Evolutionary conservation across 2,888 invertebrate genomes (phyloP), one percentile per base, ranked within the genome.

Genomic region (Metalampra italica): DNA sequence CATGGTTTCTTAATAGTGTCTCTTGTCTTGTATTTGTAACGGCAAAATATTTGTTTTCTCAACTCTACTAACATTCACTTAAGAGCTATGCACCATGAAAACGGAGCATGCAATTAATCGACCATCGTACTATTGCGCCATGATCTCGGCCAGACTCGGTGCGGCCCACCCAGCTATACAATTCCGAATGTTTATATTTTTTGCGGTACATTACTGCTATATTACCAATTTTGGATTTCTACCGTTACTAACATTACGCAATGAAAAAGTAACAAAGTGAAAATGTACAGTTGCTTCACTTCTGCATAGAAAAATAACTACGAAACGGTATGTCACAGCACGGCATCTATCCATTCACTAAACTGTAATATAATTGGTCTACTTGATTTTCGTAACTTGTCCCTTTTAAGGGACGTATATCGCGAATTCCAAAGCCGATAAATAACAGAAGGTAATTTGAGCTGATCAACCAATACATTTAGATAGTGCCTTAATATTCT

Each of bases 51-150:
- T 65, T 65, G 58, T 70, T 64, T 66, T 68, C 55, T 67, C 60
- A 66, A 70, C 57, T 61, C 55, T 59, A 60, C 47, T 43, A 40
- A 45, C 59, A 66, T 64, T 65, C 52, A 62, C 57, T 68, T 71
- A 68, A 68, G 60, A 64, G 53, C 62, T 67, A 71, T 73, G 64
- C 68, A 62, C 69, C 62, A 66, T 66, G 65, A 72, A 78, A 81
- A 73, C 73, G 64, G 72, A 75, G 67, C 71, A 67, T 64, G 71
- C 73, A 78, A 78, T 80, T 78, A 78, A 82, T 79, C 71, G 69
- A 74, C 69, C 71, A 77, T 78, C 73, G 68, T 65, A 67, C 66
- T 66, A 62, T 82, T 80, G 69, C 77, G 68, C 64, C 72, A 80
- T 66, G 59, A 68, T 68, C 66, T 65, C 67, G 61, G 61, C 63